Conservation (phyloP, 2,113 vertebrate genomes). For the Coreoperca whiteheadi region DNA sequence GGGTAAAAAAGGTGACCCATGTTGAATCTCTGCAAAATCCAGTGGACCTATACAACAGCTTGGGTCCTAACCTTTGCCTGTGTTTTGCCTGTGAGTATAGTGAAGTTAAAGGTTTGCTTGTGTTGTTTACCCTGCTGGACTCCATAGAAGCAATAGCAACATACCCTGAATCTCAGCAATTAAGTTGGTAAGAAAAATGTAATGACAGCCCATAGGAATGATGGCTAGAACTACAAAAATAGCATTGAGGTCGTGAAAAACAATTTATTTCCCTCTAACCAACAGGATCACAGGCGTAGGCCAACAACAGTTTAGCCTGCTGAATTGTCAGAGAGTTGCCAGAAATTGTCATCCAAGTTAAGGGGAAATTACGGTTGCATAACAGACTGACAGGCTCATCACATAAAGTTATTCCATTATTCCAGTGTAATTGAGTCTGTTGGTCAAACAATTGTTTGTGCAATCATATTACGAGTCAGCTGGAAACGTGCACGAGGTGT, state of each 20-base stretch:
- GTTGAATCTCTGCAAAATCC: background rate
- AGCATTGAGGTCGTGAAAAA: background rate
- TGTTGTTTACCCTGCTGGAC: background rate
- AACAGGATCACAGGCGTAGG: too few species aligned
- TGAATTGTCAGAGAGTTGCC: too few species aligned
- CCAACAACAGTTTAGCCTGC: too few species aligned
- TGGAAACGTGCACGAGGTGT: background rate
- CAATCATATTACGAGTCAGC: background rate
- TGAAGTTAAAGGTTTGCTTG: background rate
- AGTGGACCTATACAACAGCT: background rate
- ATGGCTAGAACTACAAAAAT: background rate
- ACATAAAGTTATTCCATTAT: background rate
- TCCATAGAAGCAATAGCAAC: background rate
- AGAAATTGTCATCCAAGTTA: constrained; percentile 15
- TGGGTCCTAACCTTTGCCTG: background rate
- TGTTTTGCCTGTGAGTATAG: background rate
- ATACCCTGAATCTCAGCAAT: background rate
- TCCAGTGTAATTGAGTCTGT: background rate
- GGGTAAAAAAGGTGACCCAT: background rate
- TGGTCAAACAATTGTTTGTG: background rate
- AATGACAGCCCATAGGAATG: background rate
- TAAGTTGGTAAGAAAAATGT: background rate
- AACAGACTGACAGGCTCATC: constrained; percentile 5
- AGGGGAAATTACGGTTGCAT: constrained; percentile 12
- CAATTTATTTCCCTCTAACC: background rate